A percentile compares a stretch with the other conserved stretches of the same genome.
phyloP scores from a whole-genome alignment of 2,888 invertebrate genomes.

The Fissipunctia ypsillon region DNA sequence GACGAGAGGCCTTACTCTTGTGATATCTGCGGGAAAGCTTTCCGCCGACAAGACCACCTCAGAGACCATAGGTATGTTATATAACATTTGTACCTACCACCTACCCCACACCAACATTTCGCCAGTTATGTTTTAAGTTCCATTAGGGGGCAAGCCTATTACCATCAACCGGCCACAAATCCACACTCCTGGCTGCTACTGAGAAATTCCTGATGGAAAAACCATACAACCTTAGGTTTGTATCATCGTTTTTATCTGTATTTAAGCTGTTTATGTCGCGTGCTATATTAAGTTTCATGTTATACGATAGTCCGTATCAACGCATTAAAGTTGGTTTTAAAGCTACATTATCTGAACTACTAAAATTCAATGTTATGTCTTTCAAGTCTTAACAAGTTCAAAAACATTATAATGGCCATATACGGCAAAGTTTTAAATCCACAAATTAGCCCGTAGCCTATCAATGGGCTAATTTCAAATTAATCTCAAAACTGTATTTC shows the following conservation, averaged over 20 bases:
- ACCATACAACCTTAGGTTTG: slow-evolving; percentile 93
- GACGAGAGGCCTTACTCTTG: slow-evolving; percentile 99
- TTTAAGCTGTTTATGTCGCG: slow-evolving; percentile 43
- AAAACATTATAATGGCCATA: background rate
- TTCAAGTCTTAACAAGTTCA: slow-evolving; percentile 20
- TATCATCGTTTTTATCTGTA: slow-evolving; percentile 49
- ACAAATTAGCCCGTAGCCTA: background rate
- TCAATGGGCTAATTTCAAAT: too few relatives aligned
- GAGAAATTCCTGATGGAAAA: too few relatives aligned
- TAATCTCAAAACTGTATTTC: background rate
- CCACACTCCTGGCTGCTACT: too few relatives aligned
- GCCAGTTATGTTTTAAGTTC: too few relatives aligned
- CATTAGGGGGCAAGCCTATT: too few relatives aligned
- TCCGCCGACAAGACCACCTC: slow-evolving; percentile 98
- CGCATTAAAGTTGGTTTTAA: slow-evolving; percentile 45
- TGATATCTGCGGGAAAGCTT: slow-evolving; percentile 98
- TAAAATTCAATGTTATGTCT: slow-evolving; percentile 23
- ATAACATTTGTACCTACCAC: too few relatives aligned
- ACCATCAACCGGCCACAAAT: too few relatives aligned
- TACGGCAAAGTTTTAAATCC: background rate
- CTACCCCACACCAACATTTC: too few relatives aligned
- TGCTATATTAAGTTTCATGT: slow-evolving; percentile 63
- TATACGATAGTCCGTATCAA: slow-evolving; percentile 52
- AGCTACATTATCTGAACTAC: slow-evolving; percentile 54
- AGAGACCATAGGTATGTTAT: slow-evolving; percentile 95